Percentiles rank a stretch among this genome's conserved stretches.
These are phyloP conservation scores for Fundulus diaphanus DNA, from an alignment of 2,797 vertebrate species.

Conservation along the genomic window DNA sequence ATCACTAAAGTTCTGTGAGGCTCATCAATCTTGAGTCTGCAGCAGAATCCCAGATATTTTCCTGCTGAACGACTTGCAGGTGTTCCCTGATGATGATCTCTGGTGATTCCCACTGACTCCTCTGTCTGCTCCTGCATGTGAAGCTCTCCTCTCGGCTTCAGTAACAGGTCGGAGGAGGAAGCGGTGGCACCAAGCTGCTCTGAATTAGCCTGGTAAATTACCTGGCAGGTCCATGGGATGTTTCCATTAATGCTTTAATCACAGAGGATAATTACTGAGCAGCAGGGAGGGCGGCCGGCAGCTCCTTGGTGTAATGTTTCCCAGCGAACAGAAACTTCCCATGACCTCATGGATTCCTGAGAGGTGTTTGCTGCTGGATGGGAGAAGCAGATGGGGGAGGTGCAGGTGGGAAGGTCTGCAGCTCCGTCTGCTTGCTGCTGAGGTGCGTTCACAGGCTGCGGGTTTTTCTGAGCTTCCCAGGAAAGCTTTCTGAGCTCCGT, in stretches of 20 bases:
- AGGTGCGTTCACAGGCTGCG: conserved; percentile 41
- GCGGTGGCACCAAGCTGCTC: conserved; percentile 1
- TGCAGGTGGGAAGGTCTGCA: conserved; percentile 35
- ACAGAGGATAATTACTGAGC: conserved; percentile 49
- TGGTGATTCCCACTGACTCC: too few relatives aligned
- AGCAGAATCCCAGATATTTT: not conserved
- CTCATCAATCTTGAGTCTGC: not conserved
- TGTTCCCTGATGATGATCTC: not conserved
- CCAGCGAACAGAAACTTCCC: conserved; percentile 60
- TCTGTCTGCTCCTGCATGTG: too few relatives aligned
- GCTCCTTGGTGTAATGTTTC: not conserved
- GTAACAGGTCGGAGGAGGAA: too few relatives aligned
- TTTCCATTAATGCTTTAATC: conserved; percentile 69
- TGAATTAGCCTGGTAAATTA: conserved; percentile 53
- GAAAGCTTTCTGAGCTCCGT: not conserved
- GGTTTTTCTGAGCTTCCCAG: conserved; percentile 42
- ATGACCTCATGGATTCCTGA: conserved; percentile 80
- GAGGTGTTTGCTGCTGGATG: conserved; percentile 73
- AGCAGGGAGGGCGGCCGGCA: not conserved
- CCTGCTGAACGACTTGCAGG: not conserved
- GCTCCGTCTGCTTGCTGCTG: conserved; percentile 49
- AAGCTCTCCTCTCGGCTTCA: too few relatives aligned
- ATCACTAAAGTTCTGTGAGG: not conserved
- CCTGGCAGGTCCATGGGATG: conserved; percentile 21
- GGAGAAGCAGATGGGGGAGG: conserved; percentile 62